Base-by-base conservation (phyloP, 2,797 vertebrate genomes). In the Cuniculus paca region DNA sequence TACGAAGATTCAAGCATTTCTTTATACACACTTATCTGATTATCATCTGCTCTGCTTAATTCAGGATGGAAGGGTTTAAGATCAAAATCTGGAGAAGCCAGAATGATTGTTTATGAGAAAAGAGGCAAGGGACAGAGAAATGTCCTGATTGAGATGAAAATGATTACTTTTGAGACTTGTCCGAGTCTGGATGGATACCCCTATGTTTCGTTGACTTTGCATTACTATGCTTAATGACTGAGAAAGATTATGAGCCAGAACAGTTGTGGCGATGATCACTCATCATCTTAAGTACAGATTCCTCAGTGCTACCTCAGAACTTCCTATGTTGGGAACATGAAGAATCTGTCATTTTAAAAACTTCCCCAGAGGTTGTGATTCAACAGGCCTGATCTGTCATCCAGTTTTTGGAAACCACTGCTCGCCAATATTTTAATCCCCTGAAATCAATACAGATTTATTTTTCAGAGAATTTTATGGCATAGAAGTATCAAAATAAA, bases 291-390 rank as follows among this genome's bases (percentile, higher is more conserved):
- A 36, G 12, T 19, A 61, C 24, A 83, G 79, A 93, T 31, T 65
- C 63, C n/a, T 54, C 45, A 22, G 20, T 0, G 1, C 17, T 12
- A 28, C 50, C 8, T 75, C 42, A 80, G 65, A 68, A 83, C 26
- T 77, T 95, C 31, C 36, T 58, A n/a, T 19, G 2, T 2, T 31
- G 6, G 45, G 8, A 7, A 94, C 50, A 68, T 56, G 31, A 94
- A 56, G 36, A 89, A 86, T 82, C 60, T 77, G n/a, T 77, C 81
- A 60, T 68, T 86, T 91, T 19, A 39, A 70, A 94, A 83, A 26
- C 19, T 78, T 1, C 3, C 19, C 14, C 39, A 42, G 45, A 70
- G 17, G 83, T 22, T 22, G 7, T 58, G 39, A 58, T 50, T n/a
- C 3, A 70, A 16, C 1, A 26, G 78, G 1, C 5, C 39, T 31